These are phyloP conservation scores for Steatocranus sp. DNA, from an alignment of 2,797 vertebrate species.

Conservation along the genomic window DNA sequence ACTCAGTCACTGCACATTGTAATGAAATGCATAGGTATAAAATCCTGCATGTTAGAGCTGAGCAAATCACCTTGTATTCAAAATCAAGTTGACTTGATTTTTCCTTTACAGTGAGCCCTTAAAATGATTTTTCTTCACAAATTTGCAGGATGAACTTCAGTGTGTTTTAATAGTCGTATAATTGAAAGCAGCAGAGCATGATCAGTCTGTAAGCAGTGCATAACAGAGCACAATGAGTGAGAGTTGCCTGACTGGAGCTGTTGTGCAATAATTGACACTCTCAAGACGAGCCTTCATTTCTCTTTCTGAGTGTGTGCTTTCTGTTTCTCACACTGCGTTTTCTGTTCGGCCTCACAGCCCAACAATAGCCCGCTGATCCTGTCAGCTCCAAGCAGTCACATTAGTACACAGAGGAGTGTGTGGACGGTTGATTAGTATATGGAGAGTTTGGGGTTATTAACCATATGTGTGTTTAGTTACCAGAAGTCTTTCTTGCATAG, in stretches of 20 bases:
- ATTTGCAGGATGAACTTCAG: background rate
- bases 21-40: background rate
- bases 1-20: background rate
- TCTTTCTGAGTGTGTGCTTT: conserved; percentile 10
- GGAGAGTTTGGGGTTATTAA: background rate
- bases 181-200: conserved; percentile 27
- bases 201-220: conserved; percentile 19
- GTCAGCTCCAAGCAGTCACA: conserved; percentile 19
- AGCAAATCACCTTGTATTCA: rapidly evolving
- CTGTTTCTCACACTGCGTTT: conserved; percentile 24
- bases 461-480: background rate
- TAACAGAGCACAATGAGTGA: conserved; percentile 34
- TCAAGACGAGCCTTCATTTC: conserved; percentile 31
- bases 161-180: conserved; percentile 25
- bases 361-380: conserved; percentile 41
- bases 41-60: background rate
- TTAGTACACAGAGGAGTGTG: background rate
- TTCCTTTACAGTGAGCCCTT: background rate
- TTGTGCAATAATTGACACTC: conserved; percentile 40
- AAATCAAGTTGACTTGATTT: background rate
- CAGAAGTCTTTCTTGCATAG: background rate
- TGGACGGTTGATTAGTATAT: background rate
- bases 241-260: conserved; percentile 40
- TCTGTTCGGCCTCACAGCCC: conserved; percentile 19
- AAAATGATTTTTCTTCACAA: background rate